A percentile compares a stretch with the other conserved stretches of the same genome.
Conservation (phyloP, 2,797 vertebrate species). For the Sitta carolinensis region DNA sequence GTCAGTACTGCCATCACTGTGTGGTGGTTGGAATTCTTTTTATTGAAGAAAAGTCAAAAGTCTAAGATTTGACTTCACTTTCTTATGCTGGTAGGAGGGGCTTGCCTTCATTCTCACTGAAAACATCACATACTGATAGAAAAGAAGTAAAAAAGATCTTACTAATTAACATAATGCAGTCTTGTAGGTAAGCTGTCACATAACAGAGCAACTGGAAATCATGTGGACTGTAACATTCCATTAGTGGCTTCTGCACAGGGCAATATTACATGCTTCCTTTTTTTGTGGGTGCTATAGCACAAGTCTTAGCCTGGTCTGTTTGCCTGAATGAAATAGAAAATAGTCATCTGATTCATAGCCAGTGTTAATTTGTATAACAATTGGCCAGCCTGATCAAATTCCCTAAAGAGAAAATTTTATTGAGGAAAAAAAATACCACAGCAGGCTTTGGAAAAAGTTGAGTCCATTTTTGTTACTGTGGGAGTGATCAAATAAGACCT, state of each 20-base stretch:
- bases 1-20: neutral
- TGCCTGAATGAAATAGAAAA: neutral
- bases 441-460: neutral
- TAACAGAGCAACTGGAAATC: neutral
- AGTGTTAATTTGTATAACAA: neutral
- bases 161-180: neutral
- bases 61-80: neutral
- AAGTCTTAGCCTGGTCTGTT: neutral
- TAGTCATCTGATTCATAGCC: neutral
- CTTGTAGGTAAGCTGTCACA: neutral
- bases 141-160: neutral
- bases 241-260: neutral
- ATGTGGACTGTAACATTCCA: neutral
- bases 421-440: neutral
- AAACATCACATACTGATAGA: neutral
- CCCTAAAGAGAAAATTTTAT: neutral
- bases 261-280: neutral
- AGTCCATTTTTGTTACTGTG: neutral
- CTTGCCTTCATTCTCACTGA: neutral
- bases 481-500: neutral
- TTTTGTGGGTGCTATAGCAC: neutral
- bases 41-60: neutral
- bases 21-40: neutral
- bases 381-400: neutral
- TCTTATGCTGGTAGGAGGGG: neutral